Base-by-base conservation (phyloP, 2,888 invertebrate species). In the Ceramica pisi region DNA sequence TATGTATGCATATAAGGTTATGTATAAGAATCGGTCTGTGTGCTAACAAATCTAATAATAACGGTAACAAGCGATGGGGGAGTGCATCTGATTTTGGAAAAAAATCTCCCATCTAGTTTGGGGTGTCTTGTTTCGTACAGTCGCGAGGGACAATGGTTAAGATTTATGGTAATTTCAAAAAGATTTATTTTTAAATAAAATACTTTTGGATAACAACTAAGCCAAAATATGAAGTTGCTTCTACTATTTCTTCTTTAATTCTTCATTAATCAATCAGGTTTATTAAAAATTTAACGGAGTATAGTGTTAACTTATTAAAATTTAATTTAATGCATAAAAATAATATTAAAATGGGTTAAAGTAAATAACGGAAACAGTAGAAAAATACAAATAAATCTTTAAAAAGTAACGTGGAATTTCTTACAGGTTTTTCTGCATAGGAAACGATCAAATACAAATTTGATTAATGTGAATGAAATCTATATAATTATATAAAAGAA, bases 11-110 rank as follows among this genome's bases (percentile, higher is more conserved):
- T 84, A 79, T 66, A 38, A 66, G 67, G 63, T 66, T 83, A 71
- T 84, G 73, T 83, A 78, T 72, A 81, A 66, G 69, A 82, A 86
- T 85, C 84, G 75, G 87, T 80, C 87, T 83, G 83, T 78, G 82
- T 84, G 89, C 90, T 91, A 92, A 92, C 90, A 92, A 92, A 93
- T 92, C 91, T 90, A 92, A 93, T 93, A 92, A 92, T 90, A 88
- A 90, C 88, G 87, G 89, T 93, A 94, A 92, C 93, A 93, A 93
- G 93, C 89, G 72, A 75, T 81, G 90, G 91, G 94, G 93, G 92
- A 87, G 92, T 88, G 91, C 89, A 89, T 88, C 88, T 89, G 92
- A 92, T 93, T 94, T 91, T 84, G 89, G 88, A 90, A 94, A 94
- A 91, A 92, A 91, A 81, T 72, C 75, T 74, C 87, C 87, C 87